Evolutionary conservation across 2,888 invertebrate genomes (phyloP), one percentile per base, ranked within the genome.

Genomic region (Calephelis perditalis): DNA sequence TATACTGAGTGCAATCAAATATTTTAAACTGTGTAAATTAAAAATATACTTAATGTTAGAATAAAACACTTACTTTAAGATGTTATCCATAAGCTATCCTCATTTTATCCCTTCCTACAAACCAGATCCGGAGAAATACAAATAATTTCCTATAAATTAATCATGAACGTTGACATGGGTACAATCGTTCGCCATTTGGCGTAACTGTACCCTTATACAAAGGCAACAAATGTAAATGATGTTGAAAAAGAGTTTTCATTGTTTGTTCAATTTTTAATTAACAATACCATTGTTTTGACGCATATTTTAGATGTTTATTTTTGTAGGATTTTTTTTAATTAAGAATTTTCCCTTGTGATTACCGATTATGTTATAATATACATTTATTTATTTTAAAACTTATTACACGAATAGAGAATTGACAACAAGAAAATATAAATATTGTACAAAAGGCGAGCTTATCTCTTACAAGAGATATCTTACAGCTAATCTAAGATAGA

Each of bases 151-250:
- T 12, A 52, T 60, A 60, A 65, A 67, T 66, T 66, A 66, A 67
- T 65, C 65, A 63, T 59, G 61, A 60, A 61, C 49, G 62, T 63
- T 67, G 67, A 67, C 67, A 66, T 62, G 67, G 67, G 67, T 67
- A 65, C 60, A 62, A 62, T 63, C 63, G 67, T 58, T 57, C 52
- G 52, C 26, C 52, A 61, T 62, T 60, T 55, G 59, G 58, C 43
- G 56, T 58, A 58, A 63, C 45, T 57, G 59, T 52, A 52, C 57
- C 57, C 54, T 54, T 52, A 40, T 36, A 59, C 57, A 60, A 62
- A 59, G 54, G 57, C 57, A 57, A 56, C 59, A 46, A 58, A 35
- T 44, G 44, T 52, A 35, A 52, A 52, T 35, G 52, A 45, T 45
- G 58, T 11, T 10, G 26, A 11, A 40, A 58, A 40, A 52, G 52